Percentiles rank a stretch among this genome's conserved stretches.
Evolutionary conservation across 2,113 vertebrate species (phyloP).

Genomic region (Dipodomys merriami): DNA sequence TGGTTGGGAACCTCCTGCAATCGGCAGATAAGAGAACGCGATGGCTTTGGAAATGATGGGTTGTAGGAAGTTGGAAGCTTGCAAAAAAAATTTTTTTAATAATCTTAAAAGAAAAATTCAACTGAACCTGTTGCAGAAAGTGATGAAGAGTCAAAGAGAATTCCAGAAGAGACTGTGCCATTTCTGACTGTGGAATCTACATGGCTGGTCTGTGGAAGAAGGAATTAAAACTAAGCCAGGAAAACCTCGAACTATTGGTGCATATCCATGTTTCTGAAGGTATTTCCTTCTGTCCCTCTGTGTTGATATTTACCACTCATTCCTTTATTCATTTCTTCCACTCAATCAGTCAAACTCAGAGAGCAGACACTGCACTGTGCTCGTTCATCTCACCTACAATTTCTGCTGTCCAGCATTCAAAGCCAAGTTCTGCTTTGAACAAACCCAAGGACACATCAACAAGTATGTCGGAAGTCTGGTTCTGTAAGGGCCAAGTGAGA

Average conservation of each 20-base stretch:
- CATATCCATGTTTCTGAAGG: no score
- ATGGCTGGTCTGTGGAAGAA: background rate
- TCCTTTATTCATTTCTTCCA: background rate
- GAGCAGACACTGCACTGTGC: background rate
- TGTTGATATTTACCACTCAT: no score
- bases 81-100: background rate
- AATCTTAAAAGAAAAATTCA: constrained; percentile 31
- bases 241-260: background rate
- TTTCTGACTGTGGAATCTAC: background rate
- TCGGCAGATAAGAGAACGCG: background rate
- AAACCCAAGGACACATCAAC: background rate
- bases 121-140: background rate
- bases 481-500: background rate
- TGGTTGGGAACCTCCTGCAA: background rate
- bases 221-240: background rate
- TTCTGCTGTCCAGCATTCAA: background rate
- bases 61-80: background rate
- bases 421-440: background rate
- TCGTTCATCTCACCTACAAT: background rate
- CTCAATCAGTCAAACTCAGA: background rate
- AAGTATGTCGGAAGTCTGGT: background rate
- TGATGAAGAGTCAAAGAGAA: constrained; percentile 29
- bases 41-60: background rate
- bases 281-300: no score
- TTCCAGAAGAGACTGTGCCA: background rate